phyloP scores from a whole-genome alignment of 2,797 vertebrate species.

The Ctenochaetus hawaiiensis region DNA sequence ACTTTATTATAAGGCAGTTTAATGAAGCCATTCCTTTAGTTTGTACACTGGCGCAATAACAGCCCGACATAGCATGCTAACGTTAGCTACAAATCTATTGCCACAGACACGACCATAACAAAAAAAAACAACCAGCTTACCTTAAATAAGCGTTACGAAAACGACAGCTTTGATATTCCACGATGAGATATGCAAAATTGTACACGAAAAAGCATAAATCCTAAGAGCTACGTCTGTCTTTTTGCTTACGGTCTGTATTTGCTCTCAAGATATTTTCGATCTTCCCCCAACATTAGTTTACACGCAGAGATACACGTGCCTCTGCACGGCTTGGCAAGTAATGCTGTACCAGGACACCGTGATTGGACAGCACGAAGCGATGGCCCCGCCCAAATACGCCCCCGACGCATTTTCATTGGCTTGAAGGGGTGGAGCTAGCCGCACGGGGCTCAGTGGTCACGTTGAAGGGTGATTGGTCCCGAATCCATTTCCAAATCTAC shows the following conservation, averaged over 20 bases:
- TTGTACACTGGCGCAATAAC: background rate
- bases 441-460: slow-evolving; percentile 80
- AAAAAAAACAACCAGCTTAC: slow-evolving; percentile 25
- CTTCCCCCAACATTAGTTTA: slow-evolving; percentile 52
- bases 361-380: slow-evolving; percentile 54
- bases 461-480: slow-evolving; percentile 76
- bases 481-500: slow-evolving; percentile 48
- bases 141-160: slow-evolving; percentile 10
- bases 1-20: too few species aligned
- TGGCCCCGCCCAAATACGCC: slow-evolving; percentile 13
- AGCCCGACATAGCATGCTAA: slow-evolving; percentile 11
- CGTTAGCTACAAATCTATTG: background rate
- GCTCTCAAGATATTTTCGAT: slow-evolving; percentile 31
- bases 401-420: slow-evolving; percentile 59
- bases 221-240: background rate
- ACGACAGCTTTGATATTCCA: background rate
- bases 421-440: slow-evolving; percentile 31
- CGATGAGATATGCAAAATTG: background rate
- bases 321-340: slow-evolving; percentile 25
- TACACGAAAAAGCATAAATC: background rate
- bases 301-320: slow-evolving; percentile 84
- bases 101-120: background rate
- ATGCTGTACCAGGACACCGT: background rate
- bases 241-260: background rate
- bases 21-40: background rate